Conservation (phyloP, 2,113 vertebrate species). For the Lophotis ruficrista region DNA sequence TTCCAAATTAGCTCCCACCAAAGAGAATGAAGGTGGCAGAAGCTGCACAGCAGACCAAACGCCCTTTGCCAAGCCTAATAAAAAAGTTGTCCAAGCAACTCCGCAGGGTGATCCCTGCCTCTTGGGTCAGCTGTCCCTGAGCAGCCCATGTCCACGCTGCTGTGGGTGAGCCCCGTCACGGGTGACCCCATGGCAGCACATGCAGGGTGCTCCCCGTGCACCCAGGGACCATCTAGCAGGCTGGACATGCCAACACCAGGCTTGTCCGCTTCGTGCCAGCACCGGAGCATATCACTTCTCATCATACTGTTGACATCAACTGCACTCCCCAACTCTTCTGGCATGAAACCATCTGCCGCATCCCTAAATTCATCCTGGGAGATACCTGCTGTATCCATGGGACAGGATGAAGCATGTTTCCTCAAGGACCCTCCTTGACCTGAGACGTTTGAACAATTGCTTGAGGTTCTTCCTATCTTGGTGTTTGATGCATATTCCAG, state of each 20-base stretch:
- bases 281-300: background rate
- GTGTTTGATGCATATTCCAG: background rate
- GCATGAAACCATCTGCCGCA: background rate
- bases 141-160: background rate
- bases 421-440: background rate
- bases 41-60: background rate
- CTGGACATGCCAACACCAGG: rapidly evolving
- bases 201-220: too few relatives aligned
- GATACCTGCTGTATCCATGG: background rate
- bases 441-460: background rate
- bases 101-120: background rate
- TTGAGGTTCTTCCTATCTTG: background rate
- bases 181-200: too few relatives aligned
- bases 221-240: background rate
- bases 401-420: background rate
- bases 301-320: background rate
- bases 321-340: background rate
- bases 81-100: background rate
- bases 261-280: background rate
- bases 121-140: background rate
- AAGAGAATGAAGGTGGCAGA: background rate
- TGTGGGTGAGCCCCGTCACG: background rate
- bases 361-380: background rate
- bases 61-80: background rate
- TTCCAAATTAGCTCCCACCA: background rate